phyloP scores from a whole-genome alignment of 2,797 vertebrate genomes.

The Helicolenus hilgendorfi region DNA sequence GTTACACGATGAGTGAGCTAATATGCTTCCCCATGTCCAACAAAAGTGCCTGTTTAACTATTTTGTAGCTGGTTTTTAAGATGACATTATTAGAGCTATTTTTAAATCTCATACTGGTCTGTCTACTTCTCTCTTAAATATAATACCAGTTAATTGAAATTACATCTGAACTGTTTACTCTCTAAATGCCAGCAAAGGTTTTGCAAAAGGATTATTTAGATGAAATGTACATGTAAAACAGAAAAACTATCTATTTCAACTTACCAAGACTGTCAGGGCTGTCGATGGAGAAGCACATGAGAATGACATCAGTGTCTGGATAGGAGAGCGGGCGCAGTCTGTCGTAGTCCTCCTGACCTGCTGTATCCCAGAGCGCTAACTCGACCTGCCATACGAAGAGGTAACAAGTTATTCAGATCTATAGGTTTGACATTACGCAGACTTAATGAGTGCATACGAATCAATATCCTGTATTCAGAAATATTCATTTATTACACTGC shows the following conservation, averaged over 20 bases:
- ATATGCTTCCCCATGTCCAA: background rate
- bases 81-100: background rate
- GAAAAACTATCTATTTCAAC: background rate
- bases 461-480: background rate
- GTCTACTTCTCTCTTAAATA: background rate
- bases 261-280: conserved; percentile 94
- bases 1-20: background rate
- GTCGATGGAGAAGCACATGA: conserved; percentile 95
- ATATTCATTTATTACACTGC: background rate
- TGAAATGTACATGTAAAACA: background rate
- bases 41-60: background rate
- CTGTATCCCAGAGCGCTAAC: conserved; percentile 94
- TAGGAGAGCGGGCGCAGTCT: conserved; percentile 93
- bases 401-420: background rate
- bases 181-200: no score
- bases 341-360: conserved; percentile 94
- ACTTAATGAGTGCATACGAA: background rate
- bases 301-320: conserved; percentile 94
- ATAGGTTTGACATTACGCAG: background rate
- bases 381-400: conserved; percentile 88
- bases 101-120: background rate
- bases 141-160: background rate
- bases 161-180: no score
- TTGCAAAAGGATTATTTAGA: background rate
- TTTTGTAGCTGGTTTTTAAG: background rate